phyloP scores from a whole-genome alignment of 2,888 invertebrate species.

The Lepidocyrtinus sp. region DNA sequence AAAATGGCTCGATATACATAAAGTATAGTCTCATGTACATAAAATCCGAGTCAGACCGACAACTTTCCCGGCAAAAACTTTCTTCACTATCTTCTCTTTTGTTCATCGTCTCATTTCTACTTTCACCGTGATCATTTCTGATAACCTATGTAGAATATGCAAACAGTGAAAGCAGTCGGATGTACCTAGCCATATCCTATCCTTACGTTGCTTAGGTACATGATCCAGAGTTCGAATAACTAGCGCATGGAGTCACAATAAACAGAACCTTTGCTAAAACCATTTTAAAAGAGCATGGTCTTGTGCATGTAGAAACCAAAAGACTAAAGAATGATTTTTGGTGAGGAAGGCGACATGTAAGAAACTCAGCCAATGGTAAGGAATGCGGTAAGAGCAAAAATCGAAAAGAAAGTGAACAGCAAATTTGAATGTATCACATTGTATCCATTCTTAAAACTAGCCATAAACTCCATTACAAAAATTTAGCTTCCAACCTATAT shows the following conservation, averaged over 20 bases:
- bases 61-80: conserved; percentile 31
- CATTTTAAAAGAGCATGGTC: not conserved
- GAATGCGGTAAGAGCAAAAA: conserved; percentile 9
- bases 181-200: conserved; percentile 26
- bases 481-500: no score
- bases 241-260: not conserved
- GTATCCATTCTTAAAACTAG: no score
- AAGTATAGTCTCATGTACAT: no score
- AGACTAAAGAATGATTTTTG: conserved; percentile 5
- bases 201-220: not conserved
- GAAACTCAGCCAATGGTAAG: not conserved
- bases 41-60: conserved; percentile 28
- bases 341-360: not conserved
- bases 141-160: conserved; percentile 20
- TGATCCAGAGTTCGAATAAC: conserved; percentile 3
- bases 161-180: not conserved
- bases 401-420: conserved; percentile 6
- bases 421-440: no score
- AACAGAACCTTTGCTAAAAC: conserved; percentile 6
- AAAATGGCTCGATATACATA: no score
- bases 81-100: conserved; percentile 17
- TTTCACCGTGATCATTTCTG: conserved; percentile 27
- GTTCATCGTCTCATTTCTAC: conserved; percentile 11
- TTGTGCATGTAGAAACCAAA: not conserved
- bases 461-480: no score